Percentiles rank a stretch among this genome's conserved stretches.
Conservation (phyloP, 2,113 vertebrate species). For the Diphyllodes magnificus region DNA sequence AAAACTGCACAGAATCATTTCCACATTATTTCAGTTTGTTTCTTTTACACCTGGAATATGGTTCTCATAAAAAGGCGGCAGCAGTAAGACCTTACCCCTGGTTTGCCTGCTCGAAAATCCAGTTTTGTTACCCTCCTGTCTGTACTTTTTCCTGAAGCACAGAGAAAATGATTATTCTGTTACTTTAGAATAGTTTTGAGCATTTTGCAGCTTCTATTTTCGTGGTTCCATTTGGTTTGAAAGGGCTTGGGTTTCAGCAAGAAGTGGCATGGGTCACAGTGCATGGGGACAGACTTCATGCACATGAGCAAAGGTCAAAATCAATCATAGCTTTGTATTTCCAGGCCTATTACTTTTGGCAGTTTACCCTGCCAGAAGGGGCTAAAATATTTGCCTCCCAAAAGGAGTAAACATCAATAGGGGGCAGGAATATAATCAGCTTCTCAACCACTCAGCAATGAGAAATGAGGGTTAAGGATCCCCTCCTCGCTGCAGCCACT, state of each 20-base stretch:
- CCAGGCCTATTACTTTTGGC: slow-evolving; percentile 40
- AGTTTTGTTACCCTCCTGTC: not conserved
- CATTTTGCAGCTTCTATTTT: slow-evolving; percentile 7
- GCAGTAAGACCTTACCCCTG: not conserved
- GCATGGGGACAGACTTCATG: slow-evolving; percentile 44
- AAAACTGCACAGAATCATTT: not conserved
- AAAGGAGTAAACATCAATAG: slow-evolving; percentile 30
- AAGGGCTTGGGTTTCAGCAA: slow-evolving; percentile 24
- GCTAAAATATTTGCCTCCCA: slow-evolving; percentile 45
- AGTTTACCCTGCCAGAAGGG: slow-evolving; percentile 42
- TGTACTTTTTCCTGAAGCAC: not conserved
- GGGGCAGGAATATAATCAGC: not conserved
- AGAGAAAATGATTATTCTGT: not conserved
- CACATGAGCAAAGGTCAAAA: slow-evolving; percentile 55
- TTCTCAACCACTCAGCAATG: not conserved
- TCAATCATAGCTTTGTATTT: slow-evolving; percentile 55
- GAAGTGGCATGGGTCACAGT: slow-evolving; percentile 30
- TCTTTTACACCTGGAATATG: slow-evolving; percentile 11
- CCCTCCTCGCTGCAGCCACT: not conserved
- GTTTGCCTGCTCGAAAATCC: not conserved
- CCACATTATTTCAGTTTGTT: not conserved
- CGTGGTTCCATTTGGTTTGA: not conserved
- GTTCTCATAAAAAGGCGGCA: slow-evolving; percentile 15
- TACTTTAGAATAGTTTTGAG: slow-evolving; percentile 9
- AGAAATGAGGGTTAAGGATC: not conserved